Base-by-base conservation (phyloP, 2,113 vertebrate species). In the Potamarius usumacintae region DNA sequence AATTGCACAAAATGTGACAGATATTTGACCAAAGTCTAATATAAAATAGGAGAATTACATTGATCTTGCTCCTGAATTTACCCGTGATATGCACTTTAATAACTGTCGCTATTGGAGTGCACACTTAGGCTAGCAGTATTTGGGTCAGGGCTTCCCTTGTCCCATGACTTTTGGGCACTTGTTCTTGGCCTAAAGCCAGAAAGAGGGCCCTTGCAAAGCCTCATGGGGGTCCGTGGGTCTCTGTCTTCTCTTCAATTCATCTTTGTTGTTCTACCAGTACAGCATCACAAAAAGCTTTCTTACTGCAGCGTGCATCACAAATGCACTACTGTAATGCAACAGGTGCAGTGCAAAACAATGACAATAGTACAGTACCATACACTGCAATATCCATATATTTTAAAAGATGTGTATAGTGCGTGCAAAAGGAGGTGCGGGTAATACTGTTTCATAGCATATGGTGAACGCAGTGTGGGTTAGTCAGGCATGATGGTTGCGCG, bases 71-170 rank as follows among this genome's bases (percentile, higher is more conserved):
- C 34, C 34, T 42, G 34, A 42, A 42, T 42, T 42, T 42, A 42
- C 34, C 34, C 34, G 34, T 42, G 34, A 42, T 42, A 42, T 42
- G 34, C 34, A 2, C 34, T 42, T 42, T 42, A 42, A 34, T 34
- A 67, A 74, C 18, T 20, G 67, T 85, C 80, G 69, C 87, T 76
- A 79, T 80, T 90, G 85, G 74, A 86, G 48, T 27, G 69, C 53
- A 83, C 79, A 14, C 60, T 80, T 74, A 17, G 27, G 5, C 74
- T 86, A 57, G 71, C 74, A 74, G 89, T 84, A 90, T 90, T 86
- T 90, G 80, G 81, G 87, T 85, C 86, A 89, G 77, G 82, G 83
- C 53, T 88, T 86, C 50, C 77, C 86, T 78, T 6, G 10, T 71
- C 76, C 52, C 8, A 18, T 34, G 55, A n/a, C 77, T 14, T 74